Percentiles rank a stretch among this genome's conserved stretches.
Evolutionary conservation across 2,113 vertebrate genomes (phyloP).

Genomic region (Onychostoma macrolepis): DNA sequence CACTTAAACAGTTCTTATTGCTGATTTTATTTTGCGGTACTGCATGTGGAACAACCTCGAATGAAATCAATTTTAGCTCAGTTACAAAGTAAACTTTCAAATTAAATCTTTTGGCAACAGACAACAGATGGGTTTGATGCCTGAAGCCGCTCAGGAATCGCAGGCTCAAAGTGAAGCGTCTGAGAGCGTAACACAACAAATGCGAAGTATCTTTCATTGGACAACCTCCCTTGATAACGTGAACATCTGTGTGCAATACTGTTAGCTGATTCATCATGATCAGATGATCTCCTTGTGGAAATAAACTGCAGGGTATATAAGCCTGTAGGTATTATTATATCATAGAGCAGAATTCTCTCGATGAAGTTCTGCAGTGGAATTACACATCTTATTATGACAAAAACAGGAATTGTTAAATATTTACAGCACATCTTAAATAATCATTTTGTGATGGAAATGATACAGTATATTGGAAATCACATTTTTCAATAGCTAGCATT

Average conservation of each 20-base stretch:
- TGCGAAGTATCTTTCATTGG: not conserved
- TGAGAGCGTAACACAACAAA: not conserved
- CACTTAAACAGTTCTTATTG: not conserved
- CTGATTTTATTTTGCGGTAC: not conserved
- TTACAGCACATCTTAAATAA: not conserved
- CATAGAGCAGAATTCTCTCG: not conserved
- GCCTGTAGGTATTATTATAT: not conserved
- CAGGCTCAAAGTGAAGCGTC: not conserved
- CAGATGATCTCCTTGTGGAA: not conserved
- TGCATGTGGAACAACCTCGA: not conserved
- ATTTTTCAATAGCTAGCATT: not conserved
- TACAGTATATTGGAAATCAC: not conserved
- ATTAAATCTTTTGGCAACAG: constrained; percentile 21
- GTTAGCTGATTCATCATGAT: constrained; percentile 1
- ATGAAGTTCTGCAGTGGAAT: not conserved
- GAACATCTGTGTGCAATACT: not conserved
- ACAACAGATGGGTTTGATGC: not conserved
- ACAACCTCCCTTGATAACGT: not conserved
- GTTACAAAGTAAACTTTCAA: constrained; percentile 44
- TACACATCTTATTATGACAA: not conserved
- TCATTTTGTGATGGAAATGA: not conserved
- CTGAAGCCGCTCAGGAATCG: constrained; percentile 14
- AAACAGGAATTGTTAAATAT: not conserved
- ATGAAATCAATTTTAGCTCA: constrained; percentile 7
- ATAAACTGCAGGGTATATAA: not conserved